phyloP scores from a whole-genome alignment of 2,797 vertebrate genomes.

The Enteromius thamalakanensis region DNA sequence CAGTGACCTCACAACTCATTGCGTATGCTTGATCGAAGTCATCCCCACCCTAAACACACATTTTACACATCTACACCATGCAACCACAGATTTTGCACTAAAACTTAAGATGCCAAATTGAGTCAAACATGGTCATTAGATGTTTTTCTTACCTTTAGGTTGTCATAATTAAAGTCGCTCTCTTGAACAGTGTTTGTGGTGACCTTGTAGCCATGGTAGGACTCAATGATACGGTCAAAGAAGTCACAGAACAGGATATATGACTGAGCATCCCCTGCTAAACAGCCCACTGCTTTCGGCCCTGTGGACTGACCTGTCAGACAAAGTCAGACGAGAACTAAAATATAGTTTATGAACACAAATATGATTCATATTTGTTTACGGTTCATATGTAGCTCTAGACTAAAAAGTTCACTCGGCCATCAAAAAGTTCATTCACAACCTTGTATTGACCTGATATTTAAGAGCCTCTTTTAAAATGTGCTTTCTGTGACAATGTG shows the following conservation, averaged over 20 bases:
- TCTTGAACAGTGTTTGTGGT: slow-evolving; percentile 60
- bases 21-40: slow-evolving; percentile 67
- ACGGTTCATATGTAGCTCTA: not conserved
- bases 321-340: not conserved
- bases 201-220: slow-evolving; percentile 71
- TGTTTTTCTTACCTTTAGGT: slow-evolving; percentile 71
- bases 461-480: too few relatives aligned
- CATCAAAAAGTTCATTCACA: not conserved
- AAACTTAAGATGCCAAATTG: not conserved
- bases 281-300: slow-evolving; percentile 68
- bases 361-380: not conserved
- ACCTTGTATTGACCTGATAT: not conserved
- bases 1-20: slow-evolving; percentile 66
- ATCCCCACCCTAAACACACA: slow-evolving; percentile 65
- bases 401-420: not conserved
- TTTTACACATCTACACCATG: not conserved
- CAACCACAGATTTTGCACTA: not conserved
- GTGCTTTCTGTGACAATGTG: too few relatives aligned
- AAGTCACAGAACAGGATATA: slow-evolving; percentile 79
- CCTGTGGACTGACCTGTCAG: slow-evolving; percentile 47
- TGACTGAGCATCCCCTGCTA: slow-evolving; percentile 75
- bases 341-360: not conserved
- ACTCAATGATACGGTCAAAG: slow-evolving; percentile 76
- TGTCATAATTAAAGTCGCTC: slow-evolving; percentile 75
- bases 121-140: not conserved